Conservation (phyloP, 2,113 vertebrate genomes). For the Grammomys surdaster region DNA sequence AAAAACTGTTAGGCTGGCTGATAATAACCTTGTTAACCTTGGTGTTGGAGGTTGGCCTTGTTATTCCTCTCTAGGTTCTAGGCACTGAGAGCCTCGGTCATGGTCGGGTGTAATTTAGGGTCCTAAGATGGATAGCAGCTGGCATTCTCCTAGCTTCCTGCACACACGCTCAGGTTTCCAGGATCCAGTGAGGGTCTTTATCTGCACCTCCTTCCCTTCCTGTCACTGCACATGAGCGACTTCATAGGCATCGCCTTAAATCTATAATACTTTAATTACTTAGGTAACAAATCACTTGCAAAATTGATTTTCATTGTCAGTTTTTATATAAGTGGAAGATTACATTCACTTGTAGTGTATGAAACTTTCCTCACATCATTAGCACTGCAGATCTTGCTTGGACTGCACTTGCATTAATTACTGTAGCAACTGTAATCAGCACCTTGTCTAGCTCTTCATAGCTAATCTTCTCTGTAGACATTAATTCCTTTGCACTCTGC, state of each 20-base stretch:
- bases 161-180: too few species aligned
- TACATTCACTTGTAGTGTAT: neutral
- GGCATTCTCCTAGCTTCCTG: too few species aligned
- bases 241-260: slow-evolving; percentile 7
- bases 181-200: neutral
- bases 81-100: neutral
- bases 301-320: slow-evolving; percentile 27
- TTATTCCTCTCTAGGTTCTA: neutral
- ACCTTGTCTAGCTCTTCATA: neutral
- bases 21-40: neutral
- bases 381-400: slow-evolving; percentile 4
- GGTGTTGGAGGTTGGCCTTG: neutral
- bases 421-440: neutral
- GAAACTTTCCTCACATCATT: neutral
- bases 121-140: neutral
- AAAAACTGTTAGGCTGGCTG: neutral
- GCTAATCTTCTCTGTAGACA: neutral
- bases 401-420: slow-evolving; percentile 37
- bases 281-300: neutral
- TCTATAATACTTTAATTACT: neutral
- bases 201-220: neutral
- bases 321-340: neutral
- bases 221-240: neutral
- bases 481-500: neutral
- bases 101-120: neutral